phyloP scores from a whole-genome alignment of 2,888 invertebrate genomes.

The Eupithecia subumbrata region DNA sequence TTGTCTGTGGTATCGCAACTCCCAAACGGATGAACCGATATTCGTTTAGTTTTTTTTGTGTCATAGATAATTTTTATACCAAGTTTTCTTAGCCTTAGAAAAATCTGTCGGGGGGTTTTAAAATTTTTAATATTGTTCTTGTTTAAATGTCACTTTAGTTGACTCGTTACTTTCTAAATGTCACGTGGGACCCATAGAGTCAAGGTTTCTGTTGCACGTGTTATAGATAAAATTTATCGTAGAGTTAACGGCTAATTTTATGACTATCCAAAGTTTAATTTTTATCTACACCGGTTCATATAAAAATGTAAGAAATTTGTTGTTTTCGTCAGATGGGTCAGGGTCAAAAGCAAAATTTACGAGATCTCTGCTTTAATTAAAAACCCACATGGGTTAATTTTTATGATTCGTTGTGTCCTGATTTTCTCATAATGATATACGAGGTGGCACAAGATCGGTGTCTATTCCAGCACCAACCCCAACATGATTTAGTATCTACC shows the following conservation, averaged over 20 bases:
- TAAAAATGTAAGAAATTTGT: background rate
- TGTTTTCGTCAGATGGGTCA: background rate
- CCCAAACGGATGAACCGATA: too few species aligned
- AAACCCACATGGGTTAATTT: too few species aligned
- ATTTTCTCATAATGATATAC: background rate
- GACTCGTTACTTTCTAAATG: background rate
- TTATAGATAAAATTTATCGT: constrained; percentile 11
- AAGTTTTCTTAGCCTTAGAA: too few species aligned
- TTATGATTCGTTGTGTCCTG: background rate
- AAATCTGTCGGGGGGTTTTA: too few species aligned
- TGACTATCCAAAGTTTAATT: constrained; percentile 10
- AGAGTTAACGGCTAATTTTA: background rate
- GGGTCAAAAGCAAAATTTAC: background rate
- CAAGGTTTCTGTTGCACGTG: background rate
- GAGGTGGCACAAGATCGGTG: background rate
- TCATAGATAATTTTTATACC: too few species aligned
- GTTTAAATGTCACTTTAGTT: background rate
- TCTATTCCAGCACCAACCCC: background rate
- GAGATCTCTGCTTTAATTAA: too few species aligned
- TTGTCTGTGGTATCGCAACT: too few species aligned
- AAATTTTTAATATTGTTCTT: too few species aligned
- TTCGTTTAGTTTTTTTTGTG: too few species aligned
- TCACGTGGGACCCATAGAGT: constrained; percentile 5
- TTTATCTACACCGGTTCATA: background rate
- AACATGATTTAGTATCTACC: background rate